Evolutionary conservation across 2,797 vertebrate species (phyloP), one percentile per base, ranked within the genome.

Genomic region (Crocidura indochinensis): DNA sequence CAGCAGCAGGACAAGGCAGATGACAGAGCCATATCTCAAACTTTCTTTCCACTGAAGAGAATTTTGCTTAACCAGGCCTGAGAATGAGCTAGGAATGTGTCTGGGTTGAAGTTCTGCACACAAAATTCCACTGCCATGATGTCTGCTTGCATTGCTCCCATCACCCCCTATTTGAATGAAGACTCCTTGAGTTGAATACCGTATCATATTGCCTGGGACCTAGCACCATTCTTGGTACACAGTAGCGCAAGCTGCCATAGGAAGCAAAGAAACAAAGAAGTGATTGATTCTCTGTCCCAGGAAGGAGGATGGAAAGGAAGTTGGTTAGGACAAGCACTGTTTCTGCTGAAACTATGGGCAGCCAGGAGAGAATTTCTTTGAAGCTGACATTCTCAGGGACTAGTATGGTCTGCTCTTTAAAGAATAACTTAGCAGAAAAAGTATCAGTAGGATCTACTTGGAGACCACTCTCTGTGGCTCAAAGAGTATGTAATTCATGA

Each of bases 301-400:
- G 49, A 79, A 76, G 47, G 73, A 60, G 90, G 24, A 85, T 79
- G 77, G 53, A 47, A 73, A 78, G 38, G 19, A 56, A 29, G 56
- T 17, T 1, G 47, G 8, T 22, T 73, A 84, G 11, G 0, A 12
- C 4, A 15, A 88, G 4, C 44, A 10, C 14, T 7, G 60, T 10
- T 38, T 86, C 3, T 22, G 38, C 2, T 76, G 77, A 47, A n/a
- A n/a, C n/a, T n/a, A 31, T 9, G 62, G 12, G 0, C 38, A 20
- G 22, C 60, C 75, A 49, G 51, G 15, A 67, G 62, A 49, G 75
- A 73, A 15, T 38, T 81, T 72, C 51, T 15, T 22, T 88, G 72
- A 47, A 83, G 22, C 44, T 65, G 29, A 88, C 26, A 17, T 15
- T 56, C 8, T 14, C 60, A 29, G 10, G 0, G 10, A 68, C 53